Base-by-base conservation (phyloP, 2,113 vertebrate species). In the Microcebus murinus region DNA sequence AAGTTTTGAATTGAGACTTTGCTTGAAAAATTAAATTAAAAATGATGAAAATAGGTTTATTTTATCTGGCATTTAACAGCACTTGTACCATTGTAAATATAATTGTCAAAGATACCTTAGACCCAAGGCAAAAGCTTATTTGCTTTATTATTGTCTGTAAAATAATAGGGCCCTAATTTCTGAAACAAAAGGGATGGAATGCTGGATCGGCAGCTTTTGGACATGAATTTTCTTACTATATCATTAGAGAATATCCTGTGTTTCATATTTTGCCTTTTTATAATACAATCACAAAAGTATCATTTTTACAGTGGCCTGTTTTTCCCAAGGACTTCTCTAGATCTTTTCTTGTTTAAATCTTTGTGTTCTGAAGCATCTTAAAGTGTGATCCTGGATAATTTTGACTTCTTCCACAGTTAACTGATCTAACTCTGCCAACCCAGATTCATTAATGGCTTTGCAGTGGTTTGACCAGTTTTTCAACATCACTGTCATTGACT, bases 1-100 rank as follows among this genome's bases (percentile, higher is more conserved):
- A 91, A 48, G 39, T 92, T 96, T 96, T 85, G 21, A 73, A 73
- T 96, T 92, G 73, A 70, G 73, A 70, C 61, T 52, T 61, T 8
- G 31, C 45, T 94, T 81, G 70, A 91, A 94, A 93, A 91, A 50
- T 34, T 31, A 96, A 96, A 87, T 42, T 73, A 52, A 68, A 91
- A n/a, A 48, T 90, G 39, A 17, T 23, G 59, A 45, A 92, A 86
- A 55, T 67, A 50, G 14, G 31, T 94, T 88, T 85, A 59, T 61
- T 59, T 87, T 82, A 77, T 81, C 27, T 42, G 68, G 25, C 27
- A 25, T 68, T 85, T 31, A 74, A 65, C 48, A 52, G 36, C 48
- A 87, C 59, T 87, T 34, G 1, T 73, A 80, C 52, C 52, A 73
- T 84, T 63, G n/a, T 27, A 59, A 55, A 6, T 55, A 48, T 55